phyloP scores from a whole-genome alignment of 2,113 vertebrate genomes.

The Progne subis region DNA sequence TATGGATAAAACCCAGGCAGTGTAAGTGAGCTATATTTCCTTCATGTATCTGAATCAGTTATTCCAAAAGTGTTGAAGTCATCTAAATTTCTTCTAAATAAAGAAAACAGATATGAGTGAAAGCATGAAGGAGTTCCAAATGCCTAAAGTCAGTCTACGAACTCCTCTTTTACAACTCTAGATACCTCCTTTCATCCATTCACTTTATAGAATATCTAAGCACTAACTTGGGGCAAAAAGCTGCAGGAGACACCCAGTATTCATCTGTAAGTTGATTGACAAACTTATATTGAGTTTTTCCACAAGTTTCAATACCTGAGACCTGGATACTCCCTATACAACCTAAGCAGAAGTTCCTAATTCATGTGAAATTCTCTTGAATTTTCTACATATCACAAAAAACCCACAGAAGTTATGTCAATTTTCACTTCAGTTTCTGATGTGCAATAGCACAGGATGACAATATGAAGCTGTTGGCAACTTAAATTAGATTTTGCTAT shows the following conservation, averaged over 20 bases:
- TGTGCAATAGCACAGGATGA: not conserved
- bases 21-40: not conserved
- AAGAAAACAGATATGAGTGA: not conserved
- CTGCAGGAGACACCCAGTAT: not conserved
- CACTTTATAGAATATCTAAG: not conserved
- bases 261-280: not conserved
- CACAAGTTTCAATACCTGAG: not conserved
- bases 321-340: not conserved
- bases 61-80: not conserved
- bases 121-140: not conserved
- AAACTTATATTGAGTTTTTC: not conserved
- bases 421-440: not conserved
- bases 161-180: not conserved
- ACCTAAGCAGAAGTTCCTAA: not conserved
- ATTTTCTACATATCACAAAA: not conserved
- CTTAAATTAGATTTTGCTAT: not conserved
- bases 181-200: not conserved
- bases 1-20: not conserved
- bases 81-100: not conserved
- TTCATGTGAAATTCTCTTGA: not conserved
- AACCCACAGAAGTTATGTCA: rapidly evolving
- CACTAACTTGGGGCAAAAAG: not conserved
- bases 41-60: not conserved
- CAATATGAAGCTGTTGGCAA: not conserved
- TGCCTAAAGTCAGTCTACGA: not conserved